Base-by-base conservation (phyloP, 2,113 vertebrate species). In the Tenrec ecaudatus region DNA sequence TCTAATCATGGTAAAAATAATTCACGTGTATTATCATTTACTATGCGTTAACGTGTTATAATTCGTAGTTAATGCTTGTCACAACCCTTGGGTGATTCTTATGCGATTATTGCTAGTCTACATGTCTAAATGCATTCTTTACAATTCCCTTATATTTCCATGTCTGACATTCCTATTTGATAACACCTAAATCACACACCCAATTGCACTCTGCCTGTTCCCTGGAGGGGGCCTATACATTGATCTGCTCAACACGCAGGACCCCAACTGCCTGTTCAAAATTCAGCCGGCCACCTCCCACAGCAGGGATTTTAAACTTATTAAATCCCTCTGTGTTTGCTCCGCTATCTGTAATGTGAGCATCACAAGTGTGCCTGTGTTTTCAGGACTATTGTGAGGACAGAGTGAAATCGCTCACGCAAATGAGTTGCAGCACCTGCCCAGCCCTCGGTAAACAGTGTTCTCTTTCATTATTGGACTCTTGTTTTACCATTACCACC, bases 21-120 rank as follows among this genome's bases (percentile, higher is more conserved):
- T 12, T 90, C 9, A 19, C 29, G 89, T 58, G 88, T 88, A 78
- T 43, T 88, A 75, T 29, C 69, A 95, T 53, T 94, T 79, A 93
- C 47, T 82, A 92, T 88, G 20, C n/a, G 12, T 36, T 68, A 90
- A 85, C 12, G 2, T 73, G 68, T 38, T 82, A 85, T 78, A 25
- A 78, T 90, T 92, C 69, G 88, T 38, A 88, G 40, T 95, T 47
- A 90, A 80, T 64, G 58, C 25, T 80, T 17, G 85, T 6, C 19
- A 47, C 10, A 82, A 86, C 3, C 27, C n/a, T 84, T 27, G 78
- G 86, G 85, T 64, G 68, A 82, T 87, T 71, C 57, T 66, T 73
- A 79, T 57, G 79, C 77, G 60, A 85, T 73, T 91, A 23, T 89
- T 88, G 29, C 33, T 84, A 77, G 62, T 86, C 29, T 38, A 88